These are phyloP conservation scores for Talpa occidentalis DNA, from an alignment of 2,113 vertebrate genomes.

Conservation along the genomic window DNA sequence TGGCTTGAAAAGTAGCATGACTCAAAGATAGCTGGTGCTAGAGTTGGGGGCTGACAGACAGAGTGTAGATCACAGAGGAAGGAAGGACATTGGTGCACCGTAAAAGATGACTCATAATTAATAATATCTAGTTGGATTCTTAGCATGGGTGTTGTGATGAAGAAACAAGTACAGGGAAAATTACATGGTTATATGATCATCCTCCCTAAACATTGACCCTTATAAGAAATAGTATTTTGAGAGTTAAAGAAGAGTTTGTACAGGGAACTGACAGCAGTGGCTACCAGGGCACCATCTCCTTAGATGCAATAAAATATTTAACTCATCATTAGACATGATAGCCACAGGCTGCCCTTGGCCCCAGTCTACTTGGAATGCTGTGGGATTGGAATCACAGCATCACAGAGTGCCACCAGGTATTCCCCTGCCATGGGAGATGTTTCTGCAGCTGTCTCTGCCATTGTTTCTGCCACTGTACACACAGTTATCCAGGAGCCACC, in stretches of 20 bases:
- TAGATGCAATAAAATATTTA: neutral
- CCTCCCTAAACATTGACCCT: neutral
- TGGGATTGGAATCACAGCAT: neutral
- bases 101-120: neutral
- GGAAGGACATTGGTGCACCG: neutral
- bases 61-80: neutral
- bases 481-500: too few species aligned
- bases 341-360: neutral
- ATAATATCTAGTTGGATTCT: neutral
- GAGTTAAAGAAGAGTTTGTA: neutral
- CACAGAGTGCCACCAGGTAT: rapidly evolving
- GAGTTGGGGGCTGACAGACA: neutral
- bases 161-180: neutral
- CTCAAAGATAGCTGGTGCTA: neutral
- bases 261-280: neutral
- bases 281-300: neutral
- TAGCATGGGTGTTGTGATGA: neutral
- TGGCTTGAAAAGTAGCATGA: neutral
- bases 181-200: neutral
- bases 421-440: rapidly evolving
- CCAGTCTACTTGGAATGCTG: neutral
- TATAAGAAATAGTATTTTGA: neutral
- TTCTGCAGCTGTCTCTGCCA: neutral
- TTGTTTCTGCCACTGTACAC: neutral
- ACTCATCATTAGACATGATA: neutral